These are phyloP conservation scores for Sipha flava DNA, from an alignment of 1,140 invertebrate species.

Conservation along the genomic window DNA sequence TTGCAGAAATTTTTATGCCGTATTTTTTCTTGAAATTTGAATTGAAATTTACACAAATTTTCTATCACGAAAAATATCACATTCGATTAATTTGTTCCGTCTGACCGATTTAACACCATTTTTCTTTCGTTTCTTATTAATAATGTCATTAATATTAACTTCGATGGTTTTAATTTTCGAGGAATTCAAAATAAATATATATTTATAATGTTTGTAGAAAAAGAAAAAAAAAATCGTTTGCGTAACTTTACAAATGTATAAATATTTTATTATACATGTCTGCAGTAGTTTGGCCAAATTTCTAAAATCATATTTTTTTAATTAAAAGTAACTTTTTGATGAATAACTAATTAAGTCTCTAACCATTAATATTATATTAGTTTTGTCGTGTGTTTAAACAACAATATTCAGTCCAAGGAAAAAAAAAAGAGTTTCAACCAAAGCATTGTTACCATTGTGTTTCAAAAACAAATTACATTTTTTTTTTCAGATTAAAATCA, in stretches of 20 bases:
- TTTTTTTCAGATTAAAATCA: background rate
- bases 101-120: too few species aligned
- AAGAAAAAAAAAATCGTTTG: background rate
- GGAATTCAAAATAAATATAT: background rate
- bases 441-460: background rate
- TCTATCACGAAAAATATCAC: too few species aligned
- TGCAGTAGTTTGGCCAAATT: background rate
- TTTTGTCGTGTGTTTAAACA: background rate
- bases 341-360: slow-evolving; percentile 9
- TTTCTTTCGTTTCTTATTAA: too few species aligned
- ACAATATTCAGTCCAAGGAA: background rate
- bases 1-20: too few species aligned
- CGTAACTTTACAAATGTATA: background rate
- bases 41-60: too few species aligned
- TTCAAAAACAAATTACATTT: slow-evolving; percentile 9
- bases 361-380: slow-evolving; percentile 16
- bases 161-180: too few species aligned
- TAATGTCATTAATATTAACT: too few species aligned
- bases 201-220: background rate
- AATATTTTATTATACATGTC: background rate
- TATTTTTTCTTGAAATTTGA: too few species aligned
- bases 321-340: slow-evolving; percentile 6
- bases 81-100: too few species aligned
- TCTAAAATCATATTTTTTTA: background rate
- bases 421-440: background rate